Evolutionary conservation across 2,113 vertebrate species (phyloP), one percentile per base, ranked within the genome.

Genomic region (Petrocephalus zakoni): DNA sequence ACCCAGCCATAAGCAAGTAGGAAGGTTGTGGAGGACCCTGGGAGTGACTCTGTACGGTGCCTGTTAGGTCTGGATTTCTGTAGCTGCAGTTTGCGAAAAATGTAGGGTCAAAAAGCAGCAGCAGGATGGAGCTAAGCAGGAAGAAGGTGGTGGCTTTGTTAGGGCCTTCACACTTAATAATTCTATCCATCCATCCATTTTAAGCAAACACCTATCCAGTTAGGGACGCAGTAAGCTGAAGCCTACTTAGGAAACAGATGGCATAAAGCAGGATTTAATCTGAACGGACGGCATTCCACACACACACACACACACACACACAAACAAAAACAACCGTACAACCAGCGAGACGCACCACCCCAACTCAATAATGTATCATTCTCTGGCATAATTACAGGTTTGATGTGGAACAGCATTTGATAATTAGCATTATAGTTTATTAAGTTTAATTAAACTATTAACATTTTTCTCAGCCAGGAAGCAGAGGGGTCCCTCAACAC

Each of bases 401-500:
- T 78, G 72, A 78, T 78, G 72, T 78, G 72, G 72, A 78, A 42
- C 72, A 10, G 17, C 72, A 78, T 78, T 78, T 78, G 72, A 42
- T 78, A 68, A 68, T 68, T 68, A 68, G 61, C 61, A 68, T 68
- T 68, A 68, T 29, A 68, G 61, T 29, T 68, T 29, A 68, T 68
- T 68, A 78, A 42, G 72, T 42, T 42, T 78, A 78, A 78, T 78
- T 78, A 78, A 78, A 78, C 61, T 68, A 68, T 68, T 68, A 68
- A 68, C 61, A 68, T 68, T 68, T 68, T 68, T 68, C 61, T 68
- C n/a, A 68, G 61, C 29, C 61, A 68, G 61, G 61, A 68, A 78
- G 72, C 72, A 37, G 72, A 78, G 34, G 72, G 34, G 37, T 42
- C 34, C 72, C 72, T 75, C 25, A 29, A 34, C 29, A 34, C 34